Base-by-base conservation (phyloP, 2,888 invertebrate genomes). In the Neoaliturus tenellus region DNA sequence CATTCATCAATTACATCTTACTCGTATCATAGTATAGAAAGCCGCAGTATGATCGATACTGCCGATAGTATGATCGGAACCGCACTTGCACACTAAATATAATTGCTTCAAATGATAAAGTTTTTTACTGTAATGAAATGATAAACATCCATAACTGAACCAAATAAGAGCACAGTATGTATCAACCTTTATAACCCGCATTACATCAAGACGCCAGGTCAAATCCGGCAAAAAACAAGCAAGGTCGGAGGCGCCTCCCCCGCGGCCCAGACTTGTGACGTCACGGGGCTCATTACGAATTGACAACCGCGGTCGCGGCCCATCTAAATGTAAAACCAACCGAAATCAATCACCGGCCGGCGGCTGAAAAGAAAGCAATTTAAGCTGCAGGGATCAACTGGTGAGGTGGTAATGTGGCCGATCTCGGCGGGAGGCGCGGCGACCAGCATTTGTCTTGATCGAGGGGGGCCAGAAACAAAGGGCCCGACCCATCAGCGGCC, bases 401-500 rank as follows among this genome's bases (percentile, higher is more conserved):
- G 78, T n/a, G 78, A 78, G 55, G 48, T 55, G 51, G 78, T 55
- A 51, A 51, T 78, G 78, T 75, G 75, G 75, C 75, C 75, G 55
- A 55, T 33, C 78, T n/a, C 78, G 23, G 78, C 55, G 33, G 78
- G 78, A 55, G 78, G 78, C 78, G 33, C 51, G 6, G 78, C 20
- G 78, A 23, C 55, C 51, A 51, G 73, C 81, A 81, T 81, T 81
- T 81, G 81, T 81, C 81, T 81, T 81, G 81, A 69, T 69, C 81
- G 62, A 81, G 81, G 81, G 82, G 82, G 82, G 82, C 73, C 82
- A 33, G 82, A 82, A 82, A 82, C 82, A 82, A 82, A 82, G 82
- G 33, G 55, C 31, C 78, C 78, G 78, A 78, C 78, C 78, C 78
- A 55, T 78, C 78, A 78, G 23, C 48, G 23, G 35, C 55, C 78